Evolutionary conservation across 92 coral and sea anemone species (phyloP).

Genomic region (Anthopleura xanthogrammica): DNA sequence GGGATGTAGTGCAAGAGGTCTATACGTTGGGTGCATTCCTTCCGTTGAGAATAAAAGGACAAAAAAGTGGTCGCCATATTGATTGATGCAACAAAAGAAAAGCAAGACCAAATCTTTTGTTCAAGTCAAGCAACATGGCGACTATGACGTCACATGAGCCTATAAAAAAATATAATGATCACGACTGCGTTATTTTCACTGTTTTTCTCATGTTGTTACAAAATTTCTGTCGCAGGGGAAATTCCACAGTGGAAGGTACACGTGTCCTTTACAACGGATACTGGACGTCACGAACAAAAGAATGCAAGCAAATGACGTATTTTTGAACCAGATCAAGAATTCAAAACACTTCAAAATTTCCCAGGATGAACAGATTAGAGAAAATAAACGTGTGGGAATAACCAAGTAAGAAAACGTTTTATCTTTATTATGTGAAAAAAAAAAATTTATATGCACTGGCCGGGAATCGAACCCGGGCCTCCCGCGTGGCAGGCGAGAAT

Average conservation of each 20-base stretch:
- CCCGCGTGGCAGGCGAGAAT: slow-evolving; percentile 96
- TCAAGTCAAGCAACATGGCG: too few relatives aligned
- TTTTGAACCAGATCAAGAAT: background rate
- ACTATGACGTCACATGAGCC: too few relatives aligned
- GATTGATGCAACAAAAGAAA: too few relatives aligned
- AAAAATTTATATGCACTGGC: slow-evolving; percentile 42
- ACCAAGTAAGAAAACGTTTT: slow-evolving; percentile 7
- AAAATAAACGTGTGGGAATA: slow-evolving; percentile 14
- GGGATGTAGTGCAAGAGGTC: too few relatives aligned
- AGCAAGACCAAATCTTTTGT: too few relatives aligned
- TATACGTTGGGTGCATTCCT: too few relatives aligned
- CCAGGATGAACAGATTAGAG: background rate
- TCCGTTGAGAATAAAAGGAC: too few relatives aligned
- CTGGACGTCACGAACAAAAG: slow-evolving; percentile 31
- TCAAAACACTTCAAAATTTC: background rate
- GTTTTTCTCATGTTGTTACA: background rate
- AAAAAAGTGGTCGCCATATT: too few relatives aligned
- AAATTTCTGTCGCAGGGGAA: slow-evolving; percentile 16
- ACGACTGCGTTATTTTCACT: background rate
- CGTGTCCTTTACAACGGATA: slow-evolving; percentile 40
- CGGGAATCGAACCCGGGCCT: slow-evolving; percentile 93
- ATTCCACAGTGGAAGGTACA: background rate
- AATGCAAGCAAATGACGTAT: slow-evolving; percentile 23
- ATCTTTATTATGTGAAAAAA: background rate
- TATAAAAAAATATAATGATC: too few relatives aligned